phyloP scores from a whole-genome alignment of 2,888 invertebrate species.

The Eristalis intricaria region DNA sequence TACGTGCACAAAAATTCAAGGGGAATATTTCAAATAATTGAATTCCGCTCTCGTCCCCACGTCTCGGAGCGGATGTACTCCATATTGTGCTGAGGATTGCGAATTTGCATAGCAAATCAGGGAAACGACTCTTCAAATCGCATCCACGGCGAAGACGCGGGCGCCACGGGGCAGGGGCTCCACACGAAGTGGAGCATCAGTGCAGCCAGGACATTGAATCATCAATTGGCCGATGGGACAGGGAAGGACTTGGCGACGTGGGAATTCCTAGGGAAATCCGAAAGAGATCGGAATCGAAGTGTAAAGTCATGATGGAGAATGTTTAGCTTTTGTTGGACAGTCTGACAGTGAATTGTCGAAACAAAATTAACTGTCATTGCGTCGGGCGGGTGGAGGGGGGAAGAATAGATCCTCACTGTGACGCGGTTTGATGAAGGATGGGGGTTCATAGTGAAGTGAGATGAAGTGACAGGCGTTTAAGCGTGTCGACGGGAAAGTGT shows the following conservation, averaged over 20 bases:
- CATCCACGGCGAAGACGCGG: not conserved
- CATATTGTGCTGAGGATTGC: constrained; percentile 37
- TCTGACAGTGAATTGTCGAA: not conserved
- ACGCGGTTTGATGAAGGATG: not conserved
- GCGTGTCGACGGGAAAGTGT: not conserved
- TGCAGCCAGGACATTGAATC: not conserved
- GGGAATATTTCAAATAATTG: constrained; percentile 54
- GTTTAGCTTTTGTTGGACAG: not conserved
- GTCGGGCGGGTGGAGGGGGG: not conserved
- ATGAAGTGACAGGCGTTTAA: not conserved
- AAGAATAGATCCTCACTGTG: not conserved
- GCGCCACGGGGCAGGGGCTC: not conserved
- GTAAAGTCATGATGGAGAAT: not conserved
- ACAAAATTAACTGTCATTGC: not conserved
- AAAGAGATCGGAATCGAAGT: too few species aligned
- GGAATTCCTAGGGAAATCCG: not conserved
- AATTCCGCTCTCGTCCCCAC: constrained; percentile 24
- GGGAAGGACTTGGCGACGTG: not conserved
- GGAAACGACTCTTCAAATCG: constrained; percentile 15
- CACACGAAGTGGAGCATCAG: not conserved
- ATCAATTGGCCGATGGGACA: not conserved
- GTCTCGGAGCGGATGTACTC: constrained; percentile 7
- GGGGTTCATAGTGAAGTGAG: not conserved
- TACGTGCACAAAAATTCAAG: constrained; percentile 42
- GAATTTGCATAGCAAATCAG: constrained; percentile 58